Conservation (phyloP, 2,113 vertebrate species). For the Thunnus thynnus region DNA sequence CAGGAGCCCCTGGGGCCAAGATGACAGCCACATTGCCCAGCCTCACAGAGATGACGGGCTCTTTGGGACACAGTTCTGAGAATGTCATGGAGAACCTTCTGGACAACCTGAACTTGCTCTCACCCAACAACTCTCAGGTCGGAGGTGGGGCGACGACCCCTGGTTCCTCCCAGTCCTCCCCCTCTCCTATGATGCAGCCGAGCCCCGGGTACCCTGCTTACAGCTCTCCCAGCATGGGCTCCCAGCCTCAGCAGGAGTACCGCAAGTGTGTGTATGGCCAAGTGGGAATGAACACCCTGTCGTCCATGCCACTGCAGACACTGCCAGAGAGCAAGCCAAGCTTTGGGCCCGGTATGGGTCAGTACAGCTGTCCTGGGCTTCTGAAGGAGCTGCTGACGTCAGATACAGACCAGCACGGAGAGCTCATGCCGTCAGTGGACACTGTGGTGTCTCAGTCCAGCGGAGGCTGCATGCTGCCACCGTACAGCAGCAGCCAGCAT, state of each 20-base stretch:
- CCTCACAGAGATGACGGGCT: constrained; percentile 94
- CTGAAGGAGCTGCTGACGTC: constrained; percentile 97
- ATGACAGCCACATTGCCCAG: constrained; percentile 96
- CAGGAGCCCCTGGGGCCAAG: constrained; percentile 89
- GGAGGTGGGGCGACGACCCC: constrained; percentile 82
- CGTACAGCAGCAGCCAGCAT: constrained; percentile 86
- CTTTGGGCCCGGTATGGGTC: constrained; percentile 86
- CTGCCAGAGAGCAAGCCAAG: constrained; percentile 90
- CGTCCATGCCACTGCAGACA: constrained; percentile 92
- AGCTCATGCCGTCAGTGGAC: constrained; percentile 93
- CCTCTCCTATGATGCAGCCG: constrained; percentile 93
- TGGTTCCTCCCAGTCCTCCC: constrained; percentile 92
- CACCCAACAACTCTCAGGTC: constrained; percentile 90
- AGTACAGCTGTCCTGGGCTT: constrained; percentile 92
- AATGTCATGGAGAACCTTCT: constrained; percentile 97
- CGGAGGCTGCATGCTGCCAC: constrained; percentile 83
- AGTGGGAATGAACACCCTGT: constrained; percentile 88
- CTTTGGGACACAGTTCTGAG: constrained; percentile 89
- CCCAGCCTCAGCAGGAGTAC: constrained; percentile 92
- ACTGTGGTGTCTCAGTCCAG: constrained; percentile 89
- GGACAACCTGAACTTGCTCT: constrained; percentile 97
- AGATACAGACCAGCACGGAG: constrained; percentile 91
- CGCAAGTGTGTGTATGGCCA: constrained; percentile 93
- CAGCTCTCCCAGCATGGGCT: constrained; percentile 89
- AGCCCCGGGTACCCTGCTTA: constrained; percentile 92